These are phyloP conservation scores for Hypomecis punctinalis DNA, from an alignment of 2,888 invertebrate species.

Conservation along the genomic window DNA sequence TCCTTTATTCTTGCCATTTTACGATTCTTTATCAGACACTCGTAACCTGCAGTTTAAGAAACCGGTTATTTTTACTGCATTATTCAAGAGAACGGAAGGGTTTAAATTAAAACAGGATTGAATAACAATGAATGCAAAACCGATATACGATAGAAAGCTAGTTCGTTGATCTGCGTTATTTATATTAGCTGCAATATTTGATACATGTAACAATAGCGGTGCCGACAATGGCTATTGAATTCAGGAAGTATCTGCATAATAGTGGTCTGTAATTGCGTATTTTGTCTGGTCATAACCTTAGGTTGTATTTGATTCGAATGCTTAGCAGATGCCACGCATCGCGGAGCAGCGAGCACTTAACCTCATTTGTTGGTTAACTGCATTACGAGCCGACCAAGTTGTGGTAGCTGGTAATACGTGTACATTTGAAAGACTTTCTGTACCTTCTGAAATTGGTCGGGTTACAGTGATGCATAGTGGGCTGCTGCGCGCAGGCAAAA, in stretches of 20 bases:
- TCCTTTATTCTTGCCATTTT: conserved; percentile 31
- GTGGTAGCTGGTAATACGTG: conserved; percentile 41
- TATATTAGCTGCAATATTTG: conserved; percentile 53
- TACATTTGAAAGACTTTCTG: conserved; percentile 37
- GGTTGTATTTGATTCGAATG: conserved; percentile 66
- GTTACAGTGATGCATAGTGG: conserved; percentile 75
- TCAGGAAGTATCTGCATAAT: conserved; percentile 46
- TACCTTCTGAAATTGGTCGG: conserved; percentile 54
- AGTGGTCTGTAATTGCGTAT: conserved; percentile 41
- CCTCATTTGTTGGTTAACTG: conserved; percentile 79
- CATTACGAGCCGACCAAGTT: conserved; percentile 67
- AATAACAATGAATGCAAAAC: conserved; percentile 56
- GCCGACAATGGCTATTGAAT: conserved; percentile 52
- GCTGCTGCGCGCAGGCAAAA: conserved; percentile 83
- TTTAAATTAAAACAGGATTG: conserved; percentile 58
- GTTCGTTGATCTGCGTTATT: conserved; percentile 54
- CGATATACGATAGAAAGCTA: conserved; percentile 57
- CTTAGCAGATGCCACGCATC: conserved; percentile 75
- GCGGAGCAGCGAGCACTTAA: conserved; percentile 72
- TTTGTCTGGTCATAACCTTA: conserved; percentile 57
- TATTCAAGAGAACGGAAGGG: conserved; percentile 64
- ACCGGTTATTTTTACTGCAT: conserved; percentile 68
- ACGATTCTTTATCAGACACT: conserved; percentile 23
- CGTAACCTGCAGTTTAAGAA: conserved; percentile 29
- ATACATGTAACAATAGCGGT: conserved; percentile 52